Conservation (phyloP, 2,797 vertebrate genomes). For the Xenops minutus region DNA sequence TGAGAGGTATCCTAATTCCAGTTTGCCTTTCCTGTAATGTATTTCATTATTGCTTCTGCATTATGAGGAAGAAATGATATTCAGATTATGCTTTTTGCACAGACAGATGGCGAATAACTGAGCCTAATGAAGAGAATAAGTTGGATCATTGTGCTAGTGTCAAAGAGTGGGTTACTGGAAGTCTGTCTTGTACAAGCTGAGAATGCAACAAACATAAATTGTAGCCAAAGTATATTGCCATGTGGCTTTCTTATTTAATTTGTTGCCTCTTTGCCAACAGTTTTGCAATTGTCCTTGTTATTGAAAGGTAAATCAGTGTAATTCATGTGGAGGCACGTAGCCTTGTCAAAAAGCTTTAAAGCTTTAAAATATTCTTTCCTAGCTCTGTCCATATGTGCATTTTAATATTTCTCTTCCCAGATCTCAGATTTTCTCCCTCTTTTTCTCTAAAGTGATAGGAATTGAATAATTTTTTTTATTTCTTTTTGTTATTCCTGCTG, state of each 20-base stretch:
- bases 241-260: not conserved
- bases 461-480: not conserved
- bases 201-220: constrained; percentile 42
- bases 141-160: constrained; percentile 45
- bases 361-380: not conserved
- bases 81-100: constrained; percentile 6
- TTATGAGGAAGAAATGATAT: constrained; percentile 24
- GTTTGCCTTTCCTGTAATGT: not conserved
- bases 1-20: not conserved
- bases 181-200: constrained; percentile 39
- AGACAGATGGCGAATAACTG: constrained; percentile 47
- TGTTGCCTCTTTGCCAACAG: not conserved
- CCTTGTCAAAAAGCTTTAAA: not conserved
- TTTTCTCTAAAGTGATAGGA: not conserved
- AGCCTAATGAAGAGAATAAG: constrained; percentile 36
- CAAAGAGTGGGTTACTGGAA: constrained; percentile 31
- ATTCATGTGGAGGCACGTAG: not conserved
- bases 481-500: not conserved
- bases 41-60: not conserved
- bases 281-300: constrained; percentile 14
- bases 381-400: not conserved
- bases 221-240: not conserved
- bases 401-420: not conserved
- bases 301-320: not conserved
- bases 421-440: not conserved